phyloP scores from a whole-genome alignment of 1,140 invertebrate genomes.

The Papilio glaucus region DNA sequence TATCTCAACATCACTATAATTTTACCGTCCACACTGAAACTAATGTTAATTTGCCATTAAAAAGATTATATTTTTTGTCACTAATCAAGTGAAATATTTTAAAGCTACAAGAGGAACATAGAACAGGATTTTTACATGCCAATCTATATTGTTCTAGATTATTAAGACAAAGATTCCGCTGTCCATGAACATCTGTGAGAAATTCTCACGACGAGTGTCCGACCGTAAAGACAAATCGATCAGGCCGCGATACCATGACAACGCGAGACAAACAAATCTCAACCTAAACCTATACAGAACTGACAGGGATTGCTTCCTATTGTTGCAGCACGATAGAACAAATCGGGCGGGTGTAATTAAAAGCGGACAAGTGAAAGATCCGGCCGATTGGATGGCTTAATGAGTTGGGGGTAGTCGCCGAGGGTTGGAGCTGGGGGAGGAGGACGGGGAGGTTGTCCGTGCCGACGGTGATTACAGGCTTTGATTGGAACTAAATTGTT shows the following conservation, averaged over 20 bases:
- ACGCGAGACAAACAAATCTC: conserved; percentile 4
- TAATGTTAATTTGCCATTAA: too few relatives aligned
- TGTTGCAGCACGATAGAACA: conserved; percentile 29
- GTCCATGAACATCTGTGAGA: background rate
- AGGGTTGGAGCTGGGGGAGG: background rate
- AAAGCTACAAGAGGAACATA: too few relatives aligned
- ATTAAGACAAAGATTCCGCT: too few relatives aligned
- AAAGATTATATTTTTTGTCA: too few relatives aligned
- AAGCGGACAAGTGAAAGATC: conserved; percentile 36
- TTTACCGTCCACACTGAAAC: too few relatives aligned
- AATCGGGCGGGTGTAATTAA: conserved; percentile 34
- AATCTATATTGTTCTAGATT: too few relatives aligned
- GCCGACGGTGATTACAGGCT: conserved; percentile 7
- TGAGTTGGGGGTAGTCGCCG: conserved; percentile 19
- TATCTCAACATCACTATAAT: too few relatives aligned
- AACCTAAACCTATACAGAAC: background rate
- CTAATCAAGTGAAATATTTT: too few relatives aligned
- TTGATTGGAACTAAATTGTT: conserved; percentile 32
- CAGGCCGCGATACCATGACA: background rate
- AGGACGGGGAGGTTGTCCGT: background rate
- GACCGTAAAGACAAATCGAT: background rate
- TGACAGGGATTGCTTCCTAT: conserved; percentile 24
- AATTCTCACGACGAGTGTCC: background rate
- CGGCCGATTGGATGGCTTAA: conserved; percentile 34
- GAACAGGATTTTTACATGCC: too few relatives aligned